Base-by-base conservation (phyloP, 1,140 invertebrate species). In the Thaumatotibia leucotreta region DNA sequence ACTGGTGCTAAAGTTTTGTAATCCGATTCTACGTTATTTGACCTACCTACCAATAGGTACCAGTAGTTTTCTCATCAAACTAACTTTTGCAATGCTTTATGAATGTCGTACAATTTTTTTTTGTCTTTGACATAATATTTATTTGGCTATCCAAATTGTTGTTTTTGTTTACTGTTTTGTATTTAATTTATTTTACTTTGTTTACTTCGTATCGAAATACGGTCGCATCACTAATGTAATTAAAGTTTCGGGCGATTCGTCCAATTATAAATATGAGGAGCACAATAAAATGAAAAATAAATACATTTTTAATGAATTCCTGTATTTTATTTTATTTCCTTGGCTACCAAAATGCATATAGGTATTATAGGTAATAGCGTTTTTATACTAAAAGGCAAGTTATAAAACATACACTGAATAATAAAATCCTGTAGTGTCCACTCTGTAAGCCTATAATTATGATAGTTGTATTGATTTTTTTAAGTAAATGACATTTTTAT, bases 251-350 rank as follows among this genome's bases (percentile, higher is more conserved):
- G 81, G 73, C 72, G 73, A 24, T 50, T 39, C 75, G 82, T 81
- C 78, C 76, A 58, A 70, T 82, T 83, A 84, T 83, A 74, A 86
- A 84, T 84, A 83, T 83, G 77, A 83, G 69, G 75, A 87, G 85
- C 85, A 88, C 83, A 88, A 88, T 88, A 88, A 89, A 85, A 83
- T 84, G 74, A 84, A 86, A 86, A 89, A 86, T 83, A 89, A 86
- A 86, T 85, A 86, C 79, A 82, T 88, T 88, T 88, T 80, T 88
- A 85, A 84, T 77, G 82, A 79, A 71, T 64, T 49, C 24, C n/a
- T 9, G 22, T 3, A 27, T 65, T 22, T 64, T 11, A 52, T 68
- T 62, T 75, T 71, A 72, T 71, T 20, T 2, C n/a, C 17, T 45
- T 8, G n/a, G n/a, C n/a, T n/a, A n/a, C n/a, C n/a, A n/a, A n/a